Evolutionary conservation across 2,113 vertebrate genomes (phyloP), one percentile per base, ranked within the genome.

Genomic region (Gambusia affinis): DNA sequence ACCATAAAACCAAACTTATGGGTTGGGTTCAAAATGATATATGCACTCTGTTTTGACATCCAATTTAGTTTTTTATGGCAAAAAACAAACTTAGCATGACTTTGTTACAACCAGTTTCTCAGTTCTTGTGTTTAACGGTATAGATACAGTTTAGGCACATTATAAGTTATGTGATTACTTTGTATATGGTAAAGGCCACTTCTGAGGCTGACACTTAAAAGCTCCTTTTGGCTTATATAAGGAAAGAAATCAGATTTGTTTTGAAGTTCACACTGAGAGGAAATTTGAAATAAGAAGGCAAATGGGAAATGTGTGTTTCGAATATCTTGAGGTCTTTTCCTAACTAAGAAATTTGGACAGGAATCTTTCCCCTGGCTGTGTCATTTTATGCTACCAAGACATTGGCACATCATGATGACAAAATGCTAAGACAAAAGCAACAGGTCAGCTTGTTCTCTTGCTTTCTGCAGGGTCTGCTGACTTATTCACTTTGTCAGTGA

Each of bases 401-500:
- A 76, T 33, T 75, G 68, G 54, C 64, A 72, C 70, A 80, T 87
- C 80, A 84, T 75, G 70, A 89, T 87, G 86, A 87, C 74, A 79
- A 73, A 84, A 80, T 39, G 75, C 77, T 75, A 78, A 71, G 73
- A 79, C 73, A 84, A 81, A 89, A 89, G 5, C 37, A 47, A 65
- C 88, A 80, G 85, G 86, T 88, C 86, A 82, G 87, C 81, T 80
- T 62, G 66, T 65, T 71, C 61, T 70, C 81, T 68, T 65, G 70
- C 70, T 64, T 72, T 68, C 66, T 64, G 66, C 67, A 47, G 69
- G 76, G 39, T 84, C 79, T 86, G 88, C 88, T 89, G 89, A 92
- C 80, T 89, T 90, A 92, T 89, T 87, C 82, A 78, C 77, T 88
- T 83, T 89, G 89, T 86, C 87, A 86, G 89, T 68, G 76, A 69